Conservation (phyloP, 2,888 invertebrate genomes). For the Harpagoxenus sublaevis region DNA sequence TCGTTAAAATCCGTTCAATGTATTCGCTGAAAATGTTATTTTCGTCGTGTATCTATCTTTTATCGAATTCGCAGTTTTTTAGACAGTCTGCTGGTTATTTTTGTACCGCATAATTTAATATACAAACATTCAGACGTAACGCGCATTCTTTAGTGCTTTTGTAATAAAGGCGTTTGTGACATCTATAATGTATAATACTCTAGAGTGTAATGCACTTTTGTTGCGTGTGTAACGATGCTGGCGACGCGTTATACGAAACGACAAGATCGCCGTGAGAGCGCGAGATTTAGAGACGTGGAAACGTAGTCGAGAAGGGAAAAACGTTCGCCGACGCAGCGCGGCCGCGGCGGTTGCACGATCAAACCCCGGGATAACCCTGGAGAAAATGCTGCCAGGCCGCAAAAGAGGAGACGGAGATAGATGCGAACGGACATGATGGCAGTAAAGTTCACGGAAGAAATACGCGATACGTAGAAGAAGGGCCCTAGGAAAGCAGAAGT, state of each 20-base stretch:
- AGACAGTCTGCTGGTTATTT: background rate
- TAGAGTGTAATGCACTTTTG: background rate
- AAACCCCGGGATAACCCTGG: conserved; percentile 67
- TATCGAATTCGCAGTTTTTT: background rate
- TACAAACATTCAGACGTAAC: background rate
- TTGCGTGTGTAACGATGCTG: background rate
- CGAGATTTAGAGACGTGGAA: conserved; percentile 46
- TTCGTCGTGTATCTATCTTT: background rate
- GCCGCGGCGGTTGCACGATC: conserved; percentile 62
- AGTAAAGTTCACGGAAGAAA: conserved; percentile 78
- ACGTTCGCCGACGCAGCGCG: conserved; percentile 26
- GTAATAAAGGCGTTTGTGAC: background rate
- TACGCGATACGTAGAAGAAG: conserved; percentile 75
- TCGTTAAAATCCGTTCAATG: conserved; percentile 25
- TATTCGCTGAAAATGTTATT: background rate
- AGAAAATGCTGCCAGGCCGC: conserved; percentile 62
- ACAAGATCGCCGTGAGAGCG: conserved; percentile 26
- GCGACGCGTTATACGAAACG: conserved; percentile 34
- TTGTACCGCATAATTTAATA: background rate
- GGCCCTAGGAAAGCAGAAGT: conserved; percentile 57
- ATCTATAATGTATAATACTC: background rate
- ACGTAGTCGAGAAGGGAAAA: conserved; percentile 27
- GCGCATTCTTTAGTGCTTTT: background rate
- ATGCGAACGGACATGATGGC: conserved; percentile 50
- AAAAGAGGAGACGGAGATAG: conserved; percentile 68